A percentile compares a stretch with the other conserved stretches of the same genome.
phyloP scores from a whole-genome alignment of 2,113 vertebrate species.

The Brachionichthys hirsutus region DNA sequence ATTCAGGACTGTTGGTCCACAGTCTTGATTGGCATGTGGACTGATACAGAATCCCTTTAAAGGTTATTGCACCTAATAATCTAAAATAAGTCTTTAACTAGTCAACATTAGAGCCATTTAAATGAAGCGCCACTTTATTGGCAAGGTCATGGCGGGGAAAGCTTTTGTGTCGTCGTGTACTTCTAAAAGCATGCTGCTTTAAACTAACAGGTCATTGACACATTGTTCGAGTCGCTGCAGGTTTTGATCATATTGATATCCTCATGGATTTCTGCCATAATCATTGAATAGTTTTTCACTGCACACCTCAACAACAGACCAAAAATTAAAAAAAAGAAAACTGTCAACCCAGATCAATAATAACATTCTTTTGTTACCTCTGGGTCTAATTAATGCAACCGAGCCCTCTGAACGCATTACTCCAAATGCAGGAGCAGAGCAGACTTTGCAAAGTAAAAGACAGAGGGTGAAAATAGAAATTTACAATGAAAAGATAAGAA shows the following conservation, averaged over 20 bases:
- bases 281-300: constrained; percentile 18
- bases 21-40: background rate
- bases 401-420: constrained; percentile 48
- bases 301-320: constrained; percentile 21
- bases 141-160: background rate
- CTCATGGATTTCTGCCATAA: constrained; percentile 21
- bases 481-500: background rate
- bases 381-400: constrained; percentile 51
- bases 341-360: constrained; percentile 48
- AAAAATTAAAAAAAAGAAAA: constrained; percentile 21
- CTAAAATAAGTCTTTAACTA: background rate
- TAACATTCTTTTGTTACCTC: constrained; percentile 44
- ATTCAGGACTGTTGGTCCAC: background rate
- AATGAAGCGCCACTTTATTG: background rate
- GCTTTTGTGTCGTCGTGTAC: background rate
- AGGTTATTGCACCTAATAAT: too few species aligned
- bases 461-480: constrained; percentile 1
- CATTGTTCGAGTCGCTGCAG: background rate
- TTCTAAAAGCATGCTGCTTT: background rate
- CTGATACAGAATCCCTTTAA: background rate
- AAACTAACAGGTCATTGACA: background rate
- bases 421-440: constrained; percentile 28
- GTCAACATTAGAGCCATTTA: background rate
- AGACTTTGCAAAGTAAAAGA: constrained; percentile 20
- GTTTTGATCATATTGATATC: constrained; percentile 30